Evolutionary conservation across 2,113 vertebrate species (phyloP).

Genomic region (Apaloderma vittatum): DNA sequence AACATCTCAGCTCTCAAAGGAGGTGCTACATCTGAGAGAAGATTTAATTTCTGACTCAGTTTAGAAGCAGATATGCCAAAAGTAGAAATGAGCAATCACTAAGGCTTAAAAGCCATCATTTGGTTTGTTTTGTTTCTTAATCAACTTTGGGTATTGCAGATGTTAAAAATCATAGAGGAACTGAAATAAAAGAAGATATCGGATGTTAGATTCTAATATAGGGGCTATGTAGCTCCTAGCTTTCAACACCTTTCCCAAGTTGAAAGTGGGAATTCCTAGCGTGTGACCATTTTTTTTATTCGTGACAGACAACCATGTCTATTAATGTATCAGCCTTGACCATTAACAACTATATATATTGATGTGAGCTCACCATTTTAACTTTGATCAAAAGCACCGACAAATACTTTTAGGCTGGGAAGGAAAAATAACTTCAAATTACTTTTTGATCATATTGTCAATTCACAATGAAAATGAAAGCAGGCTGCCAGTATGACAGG

Average conservation of each 20-base stretch:
- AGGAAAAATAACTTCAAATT: not conserved
- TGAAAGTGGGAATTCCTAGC: not conserved
- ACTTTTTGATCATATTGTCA: not conserved
- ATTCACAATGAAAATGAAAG: not conserved
- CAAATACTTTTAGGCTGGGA: not conserved
- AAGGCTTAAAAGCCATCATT: not conserved
- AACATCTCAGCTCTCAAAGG: not conserved
- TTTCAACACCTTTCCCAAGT: not conserved
- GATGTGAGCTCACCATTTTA: not conserved
- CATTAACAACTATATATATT: not conserved
- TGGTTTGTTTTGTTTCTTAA: not conserved
- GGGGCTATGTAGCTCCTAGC: not conserved
- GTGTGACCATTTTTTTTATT: not conserved
- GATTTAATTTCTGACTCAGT: not conserved
- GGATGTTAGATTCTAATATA: not conserved
- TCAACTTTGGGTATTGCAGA: not conserved
- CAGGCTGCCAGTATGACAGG: not conserved
- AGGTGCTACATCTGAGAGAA: not conserved
- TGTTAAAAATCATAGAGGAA: not conserved
- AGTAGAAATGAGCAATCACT: not conserved
- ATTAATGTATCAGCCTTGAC: not conserved
- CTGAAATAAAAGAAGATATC: not conserved
- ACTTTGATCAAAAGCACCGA: not conserved
- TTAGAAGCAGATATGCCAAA: not conserved
- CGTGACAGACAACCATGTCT: accelerated